Evolutionary conservation across 2,888 invertebrate genomes (phyloP), one percentile per base, ranked within the genome.

Genomic region (Stenodera caucasica): DNA sequence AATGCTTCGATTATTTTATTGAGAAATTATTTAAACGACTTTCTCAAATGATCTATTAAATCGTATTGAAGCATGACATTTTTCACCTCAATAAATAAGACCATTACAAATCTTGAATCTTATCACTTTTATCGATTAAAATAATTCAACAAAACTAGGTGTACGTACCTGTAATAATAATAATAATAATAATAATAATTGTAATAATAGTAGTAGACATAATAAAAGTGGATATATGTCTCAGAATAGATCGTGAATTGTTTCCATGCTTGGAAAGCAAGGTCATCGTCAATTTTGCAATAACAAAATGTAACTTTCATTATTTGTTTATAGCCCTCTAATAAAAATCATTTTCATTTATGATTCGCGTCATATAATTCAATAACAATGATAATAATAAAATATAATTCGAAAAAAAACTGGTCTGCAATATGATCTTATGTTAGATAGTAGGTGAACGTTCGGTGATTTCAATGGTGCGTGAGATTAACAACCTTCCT

Each of bases 401-500:
- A 4, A 29, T 6, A 29, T 29, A 8, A 29, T 29, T 29, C 5
- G 29, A 11, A 32, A 11, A 32, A 26, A 26, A 26, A 26, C 26
- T 26, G 26, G 26, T 5, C 7, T 26, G 26, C 4, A 26, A 26
- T 7, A 26, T 26, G 6, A 26, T 26, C 26, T 26, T 26, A 26
- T 7, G n/a, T n/a, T n/a, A n/a, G n/a, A n/a, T n/a, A 32, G 11
- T 45, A 52, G 55, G 52, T 55, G 60, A 60, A 55, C 26, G 60
- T 50, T 45, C 49, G 40, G 60, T 30, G 37, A 60, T 49, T 60
- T 55, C 52, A 60, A 60, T 37, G 55, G 52, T 60, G 60, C 52
- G 60, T 60, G 52, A 51, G 60, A 51, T 26, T 49, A 11, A 11
- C 15, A 45, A 45, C 45, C 45, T 45, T 45, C 45, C 45, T 21